A percentile compares a stretch with the other conserved stretches of the same genome.
Conservation (phyloP, 2,888 invertebrate genomes). For the Hesperia comma region DNA sequence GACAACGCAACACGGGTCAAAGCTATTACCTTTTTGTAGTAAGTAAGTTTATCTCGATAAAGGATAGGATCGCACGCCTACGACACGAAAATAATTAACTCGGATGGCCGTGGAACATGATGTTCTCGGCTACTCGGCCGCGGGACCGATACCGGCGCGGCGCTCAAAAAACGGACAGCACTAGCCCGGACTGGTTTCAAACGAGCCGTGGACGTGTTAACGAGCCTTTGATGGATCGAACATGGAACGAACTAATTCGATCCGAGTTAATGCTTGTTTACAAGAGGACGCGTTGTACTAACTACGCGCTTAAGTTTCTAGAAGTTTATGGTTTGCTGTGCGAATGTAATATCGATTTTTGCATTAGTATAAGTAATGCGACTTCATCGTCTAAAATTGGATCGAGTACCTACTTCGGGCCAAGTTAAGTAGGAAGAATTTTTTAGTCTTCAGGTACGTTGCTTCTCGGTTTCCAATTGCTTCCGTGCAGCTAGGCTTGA, state of each 20-base stretch:
- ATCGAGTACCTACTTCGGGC: background rate
- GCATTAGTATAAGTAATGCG: background rate
- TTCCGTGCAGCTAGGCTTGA: too few species aligned
- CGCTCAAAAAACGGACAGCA: conserved; percentile 69
- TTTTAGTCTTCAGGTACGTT: too few species aligned
- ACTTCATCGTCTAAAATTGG: background rate
- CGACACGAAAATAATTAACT: conserved; percentile 82
- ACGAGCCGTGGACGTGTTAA: conserved; percentile 73
- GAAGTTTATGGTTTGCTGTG: background rate
- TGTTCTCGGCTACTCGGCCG: conserved; percentile 80
- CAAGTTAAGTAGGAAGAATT: too few species aligned
- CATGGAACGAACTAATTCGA: conserved; percentile 30
- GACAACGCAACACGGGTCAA: conserved; percentile 14
- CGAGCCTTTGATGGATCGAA: conserved; percentile 79
- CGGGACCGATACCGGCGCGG: conserved; percentile 77
- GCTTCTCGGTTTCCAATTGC: too few species aligned
- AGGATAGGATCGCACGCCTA: conserved; percentile 76
- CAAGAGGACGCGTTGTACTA: background rate
- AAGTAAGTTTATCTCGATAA: conserved; percentile 51
- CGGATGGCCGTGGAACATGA: conserved; percentile 75
- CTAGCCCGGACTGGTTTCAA: conserved; percentile 64
- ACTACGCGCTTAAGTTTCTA: background rate
- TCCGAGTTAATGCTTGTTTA: conserved; percentile 26
- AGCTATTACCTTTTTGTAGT: conserved; percentile 29
- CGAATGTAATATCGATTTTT: background rate